These are phyloP conservation scores for Trisateles emortualis DNA, from an alignment of 2,888 invertebrate species.

Conservation along the genomic window DNA sequence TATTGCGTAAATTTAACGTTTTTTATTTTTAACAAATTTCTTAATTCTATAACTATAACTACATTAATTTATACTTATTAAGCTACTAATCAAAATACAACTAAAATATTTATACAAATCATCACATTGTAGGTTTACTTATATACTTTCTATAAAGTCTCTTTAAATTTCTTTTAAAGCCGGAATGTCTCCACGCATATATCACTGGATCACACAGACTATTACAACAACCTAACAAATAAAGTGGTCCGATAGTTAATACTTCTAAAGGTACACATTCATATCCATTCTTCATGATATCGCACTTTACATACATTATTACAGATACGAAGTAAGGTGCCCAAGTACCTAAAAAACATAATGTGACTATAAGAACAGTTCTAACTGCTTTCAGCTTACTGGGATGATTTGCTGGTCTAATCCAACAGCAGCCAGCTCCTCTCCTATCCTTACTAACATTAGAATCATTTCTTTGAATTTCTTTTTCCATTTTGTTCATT, in stretches of 20 bases:
- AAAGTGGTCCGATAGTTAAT: slow-evolving; percentile 85
- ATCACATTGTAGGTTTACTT: slow-evolving; percentile 45
- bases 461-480: slow-evolving; percentile 18
- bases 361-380: slow-evolving; percentile 86
- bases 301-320: slow-evolving; percentile 81
- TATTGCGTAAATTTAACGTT: no score
- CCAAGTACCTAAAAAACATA: slow-evolving; percentile 87
- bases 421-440: slow-evolving; percentile 24
- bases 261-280: slow-evolving; percentile 80
- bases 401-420: slow-evolving; percentile 50
- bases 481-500: slow-evolving; percentile 31
- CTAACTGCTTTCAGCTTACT: slow-evolving; percentile 87
- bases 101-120: background rate
- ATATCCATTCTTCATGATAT: slow-evolving; percentile 67
- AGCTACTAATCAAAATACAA: no score
- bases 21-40: no score
- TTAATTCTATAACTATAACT: no score
- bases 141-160: slow-evolving; percentile 67
- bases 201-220: slow-evolving; percentile 87
- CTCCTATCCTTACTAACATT: slow-evolving; percentile 13
- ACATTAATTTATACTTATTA: no score
- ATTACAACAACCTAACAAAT: slow-evolving; percentile 85
- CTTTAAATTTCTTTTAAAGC: slow-evolving; percentile 80
- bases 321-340: slow-evolving; percentile 86
- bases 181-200: slow-evolving; percentile 89